Evolutionary conservation across 2,888 invertebrate species (phyloP).

Genomic region (Gasteruption jaculator): DNA sequence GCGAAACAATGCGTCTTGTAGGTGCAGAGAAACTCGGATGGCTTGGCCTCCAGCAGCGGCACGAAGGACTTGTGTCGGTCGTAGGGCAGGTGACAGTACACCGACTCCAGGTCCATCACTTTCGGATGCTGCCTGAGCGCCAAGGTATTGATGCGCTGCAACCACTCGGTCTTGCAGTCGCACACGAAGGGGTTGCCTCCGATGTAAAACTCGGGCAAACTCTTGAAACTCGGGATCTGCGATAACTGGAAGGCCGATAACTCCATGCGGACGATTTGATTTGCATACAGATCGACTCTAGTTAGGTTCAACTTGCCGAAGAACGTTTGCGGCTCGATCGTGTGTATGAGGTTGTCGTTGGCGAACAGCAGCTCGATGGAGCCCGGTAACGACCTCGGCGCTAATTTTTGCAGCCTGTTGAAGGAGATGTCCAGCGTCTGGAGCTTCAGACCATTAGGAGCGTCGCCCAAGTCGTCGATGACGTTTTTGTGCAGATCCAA

Average conservation of each 20-base stretch:
- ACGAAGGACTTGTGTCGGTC: constrained; percentile 79
- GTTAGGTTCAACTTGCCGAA: constrained; percentile 84
- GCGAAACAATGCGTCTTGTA: constrained; percentile 93
- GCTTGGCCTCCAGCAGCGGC: constrained; percentile 81
- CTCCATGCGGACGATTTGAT: constrained; percentile 86
- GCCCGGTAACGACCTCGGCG: constrained; percentile 73
- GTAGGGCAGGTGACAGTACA: constrained; percentile 83
- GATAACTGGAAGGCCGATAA: constrained; percentile 80
- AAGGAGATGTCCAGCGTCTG: constrained; percentile 88
- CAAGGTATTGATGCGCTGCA: constrained; percentile 83
- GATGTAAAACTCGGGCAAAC: constrained; percentile 86
- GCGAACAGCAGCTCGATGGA: constrained; percentile 81
- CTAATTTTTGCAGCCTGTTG: constrained; percentile 77
- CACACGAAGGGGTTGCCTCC: constrained; percentile 93
- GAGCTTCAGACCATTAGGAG: constrained; percentile 68
- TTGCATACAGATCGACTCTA: constrained; percentile 87
- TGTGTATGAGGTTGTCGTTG: constrained; percentile 82
- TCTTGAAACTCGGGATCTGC: constrained; percentile 70
- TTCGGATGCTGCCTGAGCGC: constrained; percentile 82
- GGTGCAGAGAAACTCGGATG: constrained; percentile 86
- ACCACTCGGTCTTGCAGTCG: constrained; percentile 94
- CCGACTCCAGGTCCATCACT: constrained; percentile 85
- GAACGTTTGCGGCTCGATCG: constrained; percentile 85
- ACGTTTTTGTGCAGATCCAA: constrained; percentile 86
- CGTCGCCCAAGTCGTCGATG: constrained; percentile 68